A percentile compares a stretch with the other conserved stretches of the same genome.
Evolutionary conservation across 2,797 vertebrate genomes (phyloP).

Genomic region (Sylvilagus floridanus): DNA sequence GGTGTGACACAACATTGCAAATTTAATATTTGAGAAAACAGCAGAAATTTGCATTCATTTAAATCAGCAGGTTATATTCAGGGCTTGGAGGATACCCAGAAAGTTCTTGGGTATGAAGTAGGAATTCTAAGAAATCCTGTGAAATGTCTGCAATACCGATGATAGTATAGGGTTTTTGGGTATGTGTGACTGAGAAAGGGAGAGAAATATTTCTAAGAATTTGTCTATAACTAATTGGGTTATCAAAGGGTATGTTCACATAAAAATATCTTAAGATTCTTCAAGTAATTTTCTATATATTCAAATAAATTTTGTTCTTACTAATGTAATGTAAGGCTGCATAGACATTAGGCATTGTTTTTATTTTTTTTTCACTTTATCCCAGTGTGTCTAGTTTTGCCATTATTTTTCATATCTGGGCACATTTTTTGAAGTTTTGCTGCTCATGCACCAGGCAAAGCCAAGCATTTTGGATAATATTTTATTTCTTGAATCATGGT

Average conservation of each 20-base stretch:
- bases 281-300: background rate
- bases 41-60: background rate
- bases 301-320: conserved; percentile 36
- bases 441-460: background rate
- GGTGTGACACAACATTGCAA: background rate
- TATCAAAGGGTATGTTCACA: background rate
- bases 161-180: background rate
- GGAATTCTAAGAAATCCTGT: background rate
- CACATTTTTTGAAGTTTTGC: background rate
- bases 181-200: background rate
- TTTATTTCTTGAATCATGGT: conserved; percentile 66
- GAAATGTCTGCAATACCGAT: background rate
- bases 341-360: background rate
- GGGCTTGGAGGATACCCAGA: background rate
- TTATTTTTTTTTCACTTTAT: background rate
- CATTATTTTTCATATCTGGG: background rate
- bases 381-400: background rate
- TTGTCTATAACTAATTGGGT: background rate
- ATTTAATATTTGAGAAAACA: background rate
- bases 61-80: background rate
- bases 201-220: background rate
- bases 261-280: background rate
- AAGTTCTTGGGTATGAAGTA: background rate
- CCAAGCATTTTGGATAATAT: background rate
- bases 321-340: background rate